phyloP scores from a whole-genome alignment of 1,140 invertebrate species.

The Marisa cornuarietis region DNA sequence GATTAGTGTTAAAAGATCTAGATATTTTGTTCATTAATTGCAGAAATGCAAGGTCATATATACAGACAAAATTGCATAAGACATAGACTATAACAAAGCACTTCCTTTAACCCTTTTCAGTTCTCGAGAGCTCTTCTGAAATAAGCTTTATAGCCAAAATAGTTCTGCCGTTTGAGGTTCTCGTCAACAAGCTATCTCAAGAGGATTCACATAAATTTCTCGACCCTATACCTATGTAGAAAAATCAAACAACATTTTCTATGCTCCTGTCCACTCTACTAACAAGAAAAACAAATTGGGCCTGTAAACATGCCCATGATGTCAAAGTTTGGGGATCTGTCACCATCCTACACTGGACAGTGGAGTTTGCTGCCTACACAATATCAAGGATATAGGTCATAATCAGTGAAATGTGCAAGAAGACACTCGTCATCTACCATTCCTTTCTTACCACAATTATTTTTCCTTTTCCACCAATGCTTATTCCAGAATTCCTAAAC shows the following conservation, averaged over 20 bases:
- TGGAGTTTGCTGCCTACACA: neutral
- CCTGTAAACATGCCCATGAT: too few species aligned
- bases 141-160: too few species aligned
- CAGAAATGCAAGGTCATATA: neutral
- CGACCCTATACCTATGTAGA: too few species aligned
- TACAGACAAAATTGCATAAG: neutral
- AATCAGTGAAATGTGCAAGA: neutral
- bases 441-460: slow-evolving; percentile 64
- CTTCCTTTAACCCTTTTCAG: too few species aligned
- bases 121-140: too few species aligned
- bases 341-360: neutral
- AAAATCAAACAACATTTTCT: too few species aligned
- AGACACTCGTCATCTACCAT: neutral
- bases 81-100: too few species aligned
- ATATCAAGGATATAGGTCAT: neutral
- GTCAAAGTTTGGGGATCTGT: neutral
- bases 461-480: slow-evolving; percentile 67
- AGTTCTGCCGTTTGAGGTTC: too few species aligned
- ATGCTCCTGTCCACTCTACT: too few species aligned
- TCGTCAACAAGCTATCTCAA: too few species aligned
- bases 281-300: too few species aligned
- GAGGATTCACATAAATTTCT: too few species aligned
- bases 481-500: slow-evolving; percentile 70
- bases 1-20: neutral
- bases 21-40: neutral